These are phyloP conservation scores for Cyanoderma ruficeps DNA, from an alignment of 2,113 vertebrate species.

Conservation along the genomic window DNA sequence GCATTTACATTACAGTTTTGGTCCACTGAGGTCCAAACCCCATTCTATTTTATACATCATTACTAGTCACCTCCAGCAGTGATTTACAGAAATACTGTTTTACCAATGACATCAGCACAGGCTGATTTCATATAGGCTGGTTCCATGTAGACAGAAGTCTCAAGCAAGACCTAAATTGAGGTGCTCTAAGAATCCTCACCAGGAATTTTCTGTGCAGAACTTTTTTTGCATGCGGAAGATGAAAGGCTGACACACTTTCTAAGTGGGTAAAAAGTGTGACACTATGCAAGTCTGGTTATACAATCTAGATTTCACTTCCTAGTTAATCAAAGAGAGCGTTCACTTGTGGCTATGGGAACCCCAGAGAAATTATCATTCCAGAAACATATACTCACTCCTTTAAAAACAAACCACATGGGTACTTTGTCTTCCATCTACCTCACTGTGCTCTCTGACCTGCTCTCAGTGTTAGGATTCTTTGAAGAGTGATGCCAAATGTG, in stretches of 20 bases:
- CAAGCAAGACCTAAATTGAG: neutral
- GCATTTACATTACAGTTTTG: neutral
- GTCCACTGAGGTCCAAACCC: neutral
- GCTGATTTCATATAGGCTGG: neutral
- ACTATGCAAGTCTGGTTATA: neutral
- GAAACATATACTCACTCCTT: neutral
- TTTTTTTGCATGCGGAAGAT: neutral
- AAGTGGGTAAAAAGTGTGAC: neutral
- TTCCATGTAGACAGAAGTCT: neutral
- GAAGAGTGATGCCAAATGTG: neutral
- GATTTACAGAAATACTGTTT: neutral
- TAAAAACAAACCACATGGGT: accelerated
- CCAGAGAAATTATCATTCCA: neutral
- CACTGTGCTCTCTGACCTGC: neutral
- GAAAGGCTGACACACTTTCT: neutral
- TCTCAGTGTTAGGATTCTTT: neutral
- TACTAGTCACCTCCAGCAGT: neutral
- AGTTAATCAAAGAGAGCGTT: neutral
- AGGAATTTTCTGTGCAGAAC: neutral
- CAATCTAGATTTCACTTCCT: neutral
- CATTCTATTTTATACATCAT: neutral
- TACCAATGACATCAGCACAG: neutral
- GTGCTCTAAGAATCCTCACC: neutral
- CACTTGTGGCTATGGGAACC: neutral
- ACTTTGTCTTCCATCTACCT: neutral